Evolutionary conservation across 2,797 vertebrate genomes (phyloP), one percentile per base, ranked within the genome.

Genomic region (Amazonetta brasiliensis): DNA sequence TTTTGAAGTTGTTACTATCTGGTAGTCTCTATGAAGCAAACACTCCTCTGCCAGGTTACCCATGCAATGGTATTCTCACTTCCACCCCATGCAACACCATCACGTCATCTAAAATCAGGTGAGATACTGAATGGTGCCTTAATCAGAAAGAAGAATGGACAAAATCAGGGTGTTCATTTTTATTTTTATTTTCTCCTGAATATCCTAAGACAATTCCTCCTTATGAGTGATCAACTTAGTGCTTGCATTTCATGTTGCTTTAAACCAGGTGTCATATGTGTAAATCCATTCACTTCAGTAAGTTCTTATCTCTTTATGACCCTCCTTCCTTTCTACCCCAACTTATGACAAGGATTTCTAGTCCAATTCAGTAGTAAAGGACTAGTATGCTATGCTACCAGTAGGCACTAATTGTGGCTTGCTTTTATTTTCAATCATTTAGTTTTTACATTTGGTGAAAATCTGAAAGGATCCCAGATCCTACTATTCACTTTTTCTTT

Each of bases 281-380:
- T 8, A 12, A 28, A 37, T 20, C 30, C 15, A 25, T 31, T 33
- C 21, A 23, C 7, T 33, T 16, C 8, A 6, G 15, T 15, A 18
- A 60, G 5, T 26, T 21, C 35, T 26, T 28, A 9, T 12, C 9
- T 55, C 31, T n/a, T 63, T 10, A 48, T 0, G 0, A 35, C n/a
- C 5, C 13, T 67, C 4, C 2, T 50, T 33, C 20, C 7, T 0
- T 33, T 43, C 23, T 16, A 5, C 46, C 25, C 30, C 22, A 30
- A 9, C 28, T 60, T 43, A 43, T 13, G 11, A 22, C 26, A 52
- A 56, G 23, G 15, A 81, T 21, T 44, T 68, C 41, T 46, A 60
- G 16, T 30, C 63, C 14, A 55, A 31, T 9, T 59, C 55, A 55
- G 19, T 2, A 37, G 22, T 25, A 74, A 71, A 19, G 31, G 55